Percentiles rank a stretch among this genome's conserved stretches.
Conservation (phyloP, 2,797 vertebrate genomes). For the Luscinia luscinia region DNA sequence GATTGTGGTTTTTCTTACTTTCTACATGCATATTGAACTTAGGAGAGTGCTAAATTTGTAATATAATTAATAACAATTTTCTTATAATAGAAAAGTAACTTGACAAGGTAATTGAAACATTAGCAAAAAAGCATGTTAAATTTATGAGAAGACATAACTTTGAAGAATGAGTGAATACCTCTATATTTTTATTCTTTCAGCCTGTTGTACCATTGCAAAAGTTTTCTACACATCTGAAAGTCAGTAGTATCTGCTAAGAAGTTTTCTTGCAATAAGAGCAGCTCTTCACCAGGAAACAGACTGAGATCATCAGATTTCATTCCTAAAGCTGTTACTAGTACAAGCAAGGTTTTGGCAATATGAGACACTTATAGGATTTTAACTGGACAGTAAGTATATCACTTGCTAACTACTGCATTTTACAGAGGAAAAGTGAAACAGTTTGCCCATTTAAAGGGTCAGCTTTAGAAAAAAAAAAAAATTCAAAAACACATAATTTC, state of each 20-base stretch:
- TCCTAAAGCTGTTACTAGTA: neutral
- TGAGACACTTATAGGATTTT: neutral
- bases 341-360: neutral
- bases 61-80: neutral
- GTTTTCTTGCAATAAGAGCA: neutral
- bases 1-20: neutral
- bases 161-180: neutral
- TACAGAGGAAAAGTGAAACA: neutral
- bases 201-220: neutral
- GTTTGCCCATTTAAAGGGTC: neutral
- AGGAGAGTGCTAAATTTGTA: neutral
- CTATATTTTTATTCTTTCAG: neutral
- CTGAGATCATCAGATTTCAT: neutral
- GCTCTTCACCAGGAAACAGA: neutral
- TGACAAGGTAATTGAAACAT: neutral
- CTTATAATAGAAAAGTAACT: neutral
- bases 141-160: neutral
- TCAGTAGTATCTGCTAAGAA: neutral
- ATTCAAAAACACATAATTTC: neutral
- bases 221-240: neutral
- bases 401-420: neutral
- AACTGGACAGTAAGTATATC: neutral
- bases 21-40: rapidly evolving
- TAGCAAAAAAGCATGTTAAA: neutral
- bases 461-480: neutral